Percentiles rank a stretch among this genome's conserved stretches.
phyloP scores from a whole-genome alignment of 2,797 vertebrate genomes.

The Borostomias antarcticus region DNA sequence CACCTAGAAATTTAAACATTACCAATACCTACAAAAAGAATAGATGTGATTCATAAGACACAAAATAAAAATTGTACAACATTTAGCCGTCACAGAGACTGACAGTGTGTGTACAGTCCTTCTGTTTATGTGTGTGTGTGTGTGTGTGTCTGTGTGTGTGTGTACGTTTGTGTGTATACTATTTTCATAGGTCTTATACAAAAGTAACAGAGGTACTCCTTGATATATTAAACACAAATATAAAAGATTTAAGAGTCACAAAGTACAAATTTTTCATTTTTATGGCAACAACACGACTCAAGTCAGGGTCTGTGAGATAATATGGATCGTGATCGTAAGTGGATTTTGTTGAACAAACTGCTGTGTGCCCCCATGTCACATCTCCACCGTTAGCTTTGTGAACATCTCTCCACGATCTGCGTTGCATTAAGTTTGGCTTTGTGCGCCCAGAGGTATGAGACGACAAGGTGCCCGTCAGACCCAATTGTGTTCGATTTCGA shows the following conservation, averaged over 20 bases:
- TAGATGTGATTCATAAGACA: slow-evolving; percentile 75
- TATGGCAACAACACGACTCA: slow-evolving; percentile 78
- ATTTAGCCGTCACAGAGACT: slow-evolving; percentile 74
- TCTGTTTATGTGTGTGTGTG: slow-evolving; percentile 53
- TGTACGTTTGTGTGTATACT: slow-evolving; percentile 65
- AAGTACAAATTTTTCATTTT: slow-evolving; percentile 82
- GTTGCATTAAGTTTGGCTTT: slow-evolving; percentile 18
- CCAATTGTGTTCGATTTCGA: slow-evolving; percentile 19
- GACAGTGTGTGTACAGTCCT: slow-evolving; percentile 63
- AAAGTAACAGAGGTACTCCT: slow-evolving; percentile 86
- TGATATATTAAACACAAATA: slow-evolving; percentile 88
- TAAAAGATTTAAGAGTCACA: slow-evolving; percentile 82
- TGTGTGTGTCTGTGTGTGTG: slow-evolving; percentile 42
- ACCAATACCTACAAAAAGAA: slow-evolving; percentile 80
- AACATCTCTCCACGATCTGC: slow-evolving; percentile 13
- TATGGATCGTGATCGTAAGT: slow-evolving; percentile 63
- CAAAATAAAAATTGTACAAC: slow-evolving; percentile 78
- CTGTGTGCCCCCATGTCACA: slow-evolving; percentile 44
- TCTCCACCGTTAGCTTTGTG: slow-evolving; percentile 9
- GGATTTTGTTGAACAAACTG: slow-evolving; percentile 46
- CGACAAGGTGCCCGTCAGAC: background rate
- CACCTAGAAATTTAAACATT: slow-evolving; percentile 81
- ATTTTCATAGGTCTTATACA: slow-evolving; percentile 81
- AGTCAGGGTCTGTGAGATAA: slow-evolving; percentile 66
- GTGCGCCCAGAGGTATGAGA: slow-evolving; percentile 1